A percentile compares a stretch with the other conserved stretches of the same genome.
phyloP scores from a whole-genome alignment of 2,888 invertebrate species.

The Macroteleia sp. region DNA sequence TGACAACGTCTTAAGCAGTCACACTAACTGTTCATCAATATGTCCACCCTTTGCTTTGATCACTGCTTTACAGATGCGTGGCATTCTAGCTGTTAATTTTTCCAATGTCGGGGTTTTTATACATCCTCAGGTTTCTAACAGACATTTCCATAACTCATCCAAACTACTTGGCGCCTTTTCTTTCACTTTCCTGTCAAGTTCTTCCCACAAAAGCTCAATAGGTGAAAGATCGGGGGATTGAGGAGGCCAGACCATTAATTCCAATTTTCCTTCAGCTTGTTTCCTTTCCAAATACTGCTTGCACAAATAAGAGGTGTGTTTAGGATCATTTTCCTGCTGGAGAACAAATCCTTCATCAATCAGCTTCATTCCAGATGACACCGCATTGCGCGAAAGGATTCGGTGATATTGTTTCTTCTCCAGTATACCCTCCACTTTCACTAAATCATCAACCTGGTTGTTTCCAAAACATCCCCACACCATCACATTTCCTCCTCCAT shows the following conservation, averaged over 20 bases:
- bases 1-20: too few relatives aligned
- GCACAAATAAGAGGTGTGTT: not conserved
- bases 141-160: not conserved
- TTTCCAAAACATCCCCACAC: not conserved
- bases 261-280: not conserved
- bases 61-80: constrained; percentile 11
- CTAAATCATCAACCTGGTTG: not conserved
- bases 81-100: constrained; percentile 9
- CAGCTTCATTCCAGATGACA: not conserved
- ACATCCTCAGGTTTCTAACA: constrained; percentile 6
- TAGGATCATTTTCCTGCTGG: not conserved
- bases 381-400: not conserved
- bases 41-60: constrained; percentile 18
- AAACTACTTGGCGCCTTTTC: not conserved
- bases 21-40: constrained; percentile 6
- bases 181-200: not conserved
- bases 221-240: not conserved
- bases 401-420: not conserved
- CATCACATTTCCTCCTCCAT: not conserved
- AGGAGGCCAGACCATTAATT: not conserved
- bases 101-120: not conserved
- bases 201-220: not conserved
- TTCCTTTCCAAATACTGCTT: not conserved
- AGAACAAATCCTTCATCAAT: not conserved
- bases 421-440: not conserved